Evolutionary conservation across 92 coral and sea anemone genomes (phyloP).

Genomic region (Paragorgia papillata): DNA sequence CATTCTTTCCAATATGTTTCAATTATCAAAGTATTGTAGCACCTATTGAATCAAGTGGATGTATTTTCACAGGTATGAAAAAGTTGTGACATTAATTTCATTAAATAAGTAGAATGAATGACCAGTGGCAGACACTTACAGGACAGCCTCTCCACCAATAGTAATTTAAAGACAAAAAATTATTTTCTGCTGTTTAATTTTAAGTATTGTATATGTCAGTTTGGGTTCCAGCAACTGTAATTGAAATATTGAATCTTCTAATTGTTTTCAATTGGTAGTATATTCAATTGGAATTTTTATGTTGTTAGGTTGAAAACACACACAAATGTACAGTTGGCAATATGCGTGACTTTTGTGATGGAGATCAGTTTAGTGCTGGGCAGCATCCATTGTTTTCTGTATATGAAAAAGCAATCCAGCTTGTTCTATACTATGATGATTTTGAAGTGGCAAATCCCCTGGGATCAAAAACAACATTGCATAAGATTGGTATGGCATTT

Average conservation of each 20-base stretch:
- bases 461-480: constrained; percentile 30
- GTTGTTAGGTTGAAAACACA: constrained; percentile 47
- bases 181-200: too few species aligned
- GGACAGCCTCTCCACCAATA: too few species aligned
- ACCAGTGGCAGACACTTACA: too few species aligned
- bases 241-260: too few species aligned
- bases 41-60: constrained; percentile 65
- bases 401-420: constrained; percentile 6
- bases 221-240: too few species aligned
- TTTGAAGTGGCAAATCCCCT: constrained; percentile 26
- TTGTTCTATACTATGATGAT: constrained; percentile 21
- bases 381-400: constrained; percentile 35
- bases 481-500: constrained; percentile 17
- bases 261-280: too few species aligned
- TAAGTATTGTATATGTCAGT: too few species aligned
- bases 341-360: constrained; percentile 65
- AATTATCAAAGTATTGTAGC: constrained; percentile 59
- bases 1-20: constrained; percentile 68
- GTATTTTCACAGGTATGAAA: constrained; percentile 59
- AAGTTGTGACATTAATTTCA: neutral
- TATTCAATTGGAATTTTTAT: too few species aligned
- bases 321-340: constrained; percentile 59
- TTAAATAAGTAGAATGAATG: too few species aligned
- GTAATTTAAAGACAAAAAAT: too few species aligned
- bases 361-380: constrained; percentile 10